Evolutionary conservation across 1,140 invertebrate species (phyloP), one percentile per base, ranked within the genome.

Genomic region (Papilio glaucus): DNA sequence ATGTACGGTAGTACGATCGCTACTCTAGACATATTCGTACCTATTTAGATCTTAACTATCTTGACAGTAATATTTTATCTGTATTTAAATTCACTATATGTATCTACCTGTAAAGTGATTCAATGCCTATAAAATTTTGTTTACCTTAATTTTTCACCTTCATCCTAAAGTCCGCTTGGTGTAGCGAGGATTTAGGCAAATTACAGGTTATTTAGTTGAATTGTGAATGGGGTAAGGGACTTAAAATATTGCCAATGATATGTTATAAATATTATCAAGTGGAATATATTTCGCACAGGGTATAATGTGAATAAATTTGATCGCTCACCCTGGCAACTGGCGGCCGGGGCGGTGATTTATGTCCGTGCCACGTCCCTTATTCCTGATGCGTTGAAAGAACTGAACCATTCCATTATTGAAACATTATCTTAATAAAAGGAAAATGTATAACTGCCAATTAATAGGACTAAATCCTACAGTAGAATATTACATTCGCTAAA

Each of bases 361-460:
- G 78, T 91, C 86, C 84, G 87, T 90, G 90, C 85, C 85, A 85
- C 77, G 89, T 92, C 90, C 89, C 90, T 92, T 90, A 89, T 87
- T 87, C 88, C 88, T 82, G 72, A 80, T 79, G 81, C 73, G 86
- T 86, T 85, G 81, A 90, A 89, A 89, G 88, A 90, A 92, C 88
- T 90, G 90, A 92, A 79, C 57, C 83, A 88, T 84, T 86, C 85
- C 84, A 80, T 86, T 83, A 42, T 85, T 85, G 82, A 88, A 88
- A 84, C 77, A 83, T 86, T 87, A 79, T 77, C 72, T 80, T 84
- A 86, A 82, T 82, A 83, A 86, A 85, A 76, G 77, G 79, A 71
- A 72, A 78, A 74, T 86, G 79, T 86, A 77, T 89, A 86, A 84
- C 90, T 92, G 89, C 85, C 90, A 89, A 78, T 90, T 85, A 71